Evolutionary conservation across 1,140 invertebrate genomes (phyloP).

Genomic region (Coelopa frigida): DNA sequence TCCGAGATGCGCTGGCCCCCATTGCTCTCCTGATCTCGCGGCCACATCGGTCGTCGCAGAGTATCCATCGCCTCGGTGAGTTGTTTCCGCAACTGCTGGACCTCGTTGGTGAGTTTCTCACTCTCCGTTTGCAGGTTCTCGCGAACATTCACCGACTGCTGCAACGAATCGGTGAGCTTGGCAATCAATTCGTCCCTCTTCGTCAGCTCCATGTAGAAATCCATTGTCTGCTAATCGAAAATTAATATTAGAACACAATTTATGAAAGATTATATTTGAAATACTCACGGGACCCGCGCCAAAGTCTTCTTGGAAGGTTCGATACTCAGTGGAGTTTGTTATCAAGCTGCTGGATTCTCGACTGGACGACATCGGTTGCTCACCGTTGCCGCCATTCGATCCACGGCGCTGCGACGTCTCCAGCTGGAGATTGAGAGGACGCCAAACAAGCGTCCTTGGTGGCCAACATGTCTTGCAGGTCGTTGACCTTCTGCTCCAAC

Average conservation of each 20-base stretch:
- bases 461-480: slow-evolving; percentile 42
- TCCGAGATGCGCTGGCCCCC: slow-evolving; percentile 34
- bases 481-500: slow-evolving; percentile 38
- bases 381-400: slow-evolving; percentile 20
- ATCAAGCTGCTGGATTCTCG: slow-evolving; percentile 41
- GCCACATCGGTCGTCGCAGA: slow-evolving; percentile 34
- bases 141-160: slow-evolving; percentile 51
- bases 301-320: slow-evolving; percentile 46
- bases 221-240: slow-evolving; percentile 52
- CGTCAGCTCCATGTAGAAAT: slow-evolving; percentile 52
- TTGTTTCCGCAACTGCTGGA: slow-evolving; percentile 52
- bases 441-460: slow-evolving; percentile 44
- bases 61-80: slow-evolving; percentile 48
- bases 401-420: slow-evolving; percentile 39
- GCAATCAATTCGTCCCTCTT: slow-evolving; percentile 54
- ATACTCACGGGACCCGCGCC: slow-evolving; percentile 37
- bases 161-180: slow-evolving; percentile 54
- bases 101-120: slow-evolving; percentile 53
- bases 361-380: slow-evolving; percentile 29
- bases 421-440: slow-evolving; percentile 44
- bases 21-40: slow-evolving; percentile 42
- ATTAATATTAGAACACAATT: neutral
- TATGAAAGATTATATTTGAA: too few species aligned
- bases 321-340: slow-evolving; percentile 48
- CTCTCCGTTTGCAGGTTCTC: slow-evolving; percentile 54